A percentile compares a stretch with the other conserved stretches of the same genome.
Conservation (phyloP, 1,140 invertebrate genomes). For the Cecropterus lyciades region DNA sequence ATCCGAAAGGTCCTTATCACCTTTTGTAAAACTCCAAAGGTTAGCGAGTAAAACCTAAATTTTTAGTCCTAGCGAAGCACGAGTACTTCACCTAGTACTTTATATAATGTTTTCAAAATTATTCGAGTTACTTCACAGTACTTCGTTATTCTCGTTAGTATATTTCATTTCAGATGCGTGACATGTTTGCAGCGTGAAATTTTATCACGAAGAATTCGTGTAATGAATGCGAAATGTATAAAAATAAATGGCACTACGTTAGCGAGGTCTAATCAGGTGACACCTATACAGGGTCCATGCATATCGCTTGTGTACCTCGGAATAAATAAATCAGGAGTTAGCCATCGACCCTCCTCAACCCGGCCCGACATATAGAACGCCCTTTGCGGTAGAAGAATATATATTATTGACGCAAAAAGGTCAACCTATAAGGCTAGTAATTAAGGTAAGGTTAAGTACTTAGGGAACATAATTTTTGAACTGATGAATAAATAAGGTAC, state of each 20-base stretch:
- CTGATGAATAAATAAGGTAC: no score
- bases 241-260: constrained; percentile 35
- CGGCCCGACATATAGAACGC: constrained; percentile 59
- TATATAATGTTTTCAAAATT: constrained; percentile 21
- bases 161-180: constrained; percentile 21
- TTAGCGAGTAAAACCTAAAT: not conserved
- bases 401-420: constrained; percentile 62
- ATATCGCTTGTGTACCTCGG: constrained; percentile 34
- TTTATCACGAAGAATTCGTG: not conserved
- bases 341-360: constrained; percentile 41
- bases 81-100: constrained; percentile 9
- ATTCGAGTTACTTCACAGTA: constrained; percentile 9
- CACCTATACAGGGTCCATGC: constrained; percentile 32
- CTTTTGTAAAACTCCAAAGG: no score
- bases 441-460: no score
- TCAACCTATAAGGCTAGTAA: not conserved
- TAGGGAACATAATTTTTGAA: no score
- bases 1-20: no score
- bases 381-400: constrained; percentile 56
- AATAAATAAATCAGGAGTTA: constrained; percentile 57
- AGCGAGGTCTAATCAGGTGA: constrained; percentile 24
- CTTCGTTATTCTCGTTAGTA: constrained; percentile 41
- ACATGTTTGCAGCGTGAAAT: constrained; percentile 3
- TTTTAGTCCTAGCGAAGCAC: not conserved
- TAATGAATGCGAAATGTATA: constrained; percentile 41